Evolutionary conservation across 2,113 vertebrate species (phyloP).

Genomic region (Xyliphius kryptos): DNA sequence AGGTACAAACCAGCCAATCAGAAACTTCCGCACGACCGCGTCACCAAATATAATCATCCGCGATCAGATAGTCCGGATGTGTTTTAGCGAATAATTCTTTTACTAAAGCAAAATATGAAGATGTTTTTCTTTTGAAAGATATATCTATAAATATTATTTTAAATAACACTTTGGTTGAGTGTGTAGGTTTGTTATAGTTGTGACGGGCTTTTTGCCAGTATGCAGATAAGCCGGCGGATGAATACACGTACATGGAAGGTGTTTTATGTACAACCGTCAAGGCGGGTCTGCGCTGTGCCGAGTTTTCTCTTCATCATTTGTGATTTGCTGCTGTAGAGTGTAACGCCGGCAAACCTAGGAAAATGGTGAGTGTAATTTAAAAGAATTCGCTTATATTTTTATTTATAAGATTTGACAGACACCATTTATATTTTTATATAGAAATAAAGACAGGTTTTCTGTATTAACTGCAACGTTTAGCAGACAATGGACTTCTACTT

Average conservation of each 20-base stretch:
- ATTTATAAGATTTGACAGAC: too few relatives aligned
- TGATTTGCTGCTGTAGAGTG: constrained; percentile 11
- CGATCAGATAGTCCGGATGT: constrained; percentile 23
- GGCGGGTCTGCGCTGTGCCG: constrained; percentile 53
- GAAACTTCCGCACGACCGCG: constrained; percentile 45
- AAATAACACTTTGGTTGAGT: too few relatives aligned
- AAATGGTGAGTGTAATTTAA: constrained; percentile 55
- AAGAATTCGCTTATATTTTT: too few relatives aligned
- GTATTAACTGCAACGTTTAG: too few relatives aligned
- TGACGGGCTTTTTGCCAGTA: constrained; percentile 3
- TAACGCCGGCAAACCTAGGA: constrained; percentile 7
- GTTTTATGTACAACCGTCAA: constrained; percentile 74
- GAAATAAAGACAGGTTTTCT: too few relatives aligned
- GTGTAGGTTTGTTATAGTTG: neutral
- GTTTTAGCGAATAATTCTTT: too few relatives aligned
- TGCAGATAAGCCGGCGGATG: constrained; percentile 45
- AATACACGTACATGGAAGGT: constrained; percentile 59
- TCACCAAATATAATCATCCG: constrained; percentile 36
- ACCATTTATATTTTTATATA: too few relatives aligned
- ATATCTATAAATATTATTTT: too few relatives aligned
- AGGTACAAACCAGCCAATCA: constrained; percentile 94
- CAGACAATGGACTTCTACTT: too few relatives aligned
- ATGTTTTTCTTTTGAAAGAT: too few relatives aligned
- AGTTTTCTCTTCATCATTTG: constrained; percentile 65
- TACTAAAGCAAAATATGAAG: too few relatives aligned